Evolutionary conservation across 2,113 vertebrate genomes (phyloP).

Genomic region (Micromys minutus): DNA sequence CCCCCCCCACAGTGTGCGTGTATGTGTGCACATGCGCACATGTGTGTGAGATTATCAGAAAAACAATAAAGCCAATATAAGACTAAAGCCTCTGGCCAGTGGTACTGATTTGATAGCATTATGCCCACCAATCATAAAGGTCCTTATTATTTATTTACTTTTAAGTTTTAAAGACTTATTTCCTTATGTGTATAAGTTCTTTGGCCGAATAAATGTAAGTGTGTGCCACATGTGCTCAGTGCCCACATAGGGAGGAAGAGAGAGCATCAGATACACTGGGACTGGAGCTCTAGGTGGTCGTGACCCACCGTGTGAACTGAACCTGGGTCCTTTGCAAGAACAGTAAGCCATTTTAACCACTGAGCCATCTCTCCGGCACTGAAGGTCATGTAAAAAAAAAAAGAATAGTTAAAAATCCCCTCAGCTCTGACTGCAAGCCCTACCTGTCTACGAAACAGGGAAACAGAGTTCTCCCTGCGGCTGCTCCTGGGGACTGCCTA

Average conservation of each 20-base stretch:
- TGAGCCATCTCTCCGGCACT: neutral
- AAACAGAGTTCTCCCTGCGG: no score
- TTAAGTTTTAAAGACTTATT: neutral
- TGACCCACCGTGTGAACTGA: neutral
- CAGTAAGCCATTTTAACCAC: neutral
- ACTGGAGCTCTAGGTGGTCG: neutral
- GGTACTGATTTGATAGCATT: neutral
- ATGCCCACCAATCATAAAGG: neutral
- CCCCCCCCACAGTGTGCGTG: no score
- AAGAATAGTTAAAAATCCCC: neutral
- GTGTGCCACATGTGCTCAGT: neutral
- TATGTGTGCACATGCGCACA: neutral
- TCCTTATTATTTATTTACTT: neutral
- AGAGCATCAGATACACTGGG: neutral
- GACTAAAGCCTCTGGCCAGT: neutral
- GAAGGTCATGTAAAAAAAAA: neutral
- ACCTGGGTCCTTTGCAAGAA: neutral
- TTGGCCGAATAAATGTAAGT: neutral
- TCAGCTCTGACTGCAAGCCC: neutral
- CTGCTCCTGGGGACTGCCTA: neutral
- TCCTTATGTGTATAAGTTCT: neutral
- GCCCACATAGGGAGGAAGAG: neutral
- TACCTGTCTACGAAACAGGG: neutral
- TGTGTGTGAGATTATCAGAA: neutral
- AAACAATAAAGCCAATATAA: neutral